Conservation (phyloP, 1,140 invertebrate genomes). For the Apolygus lucorum region DNA sequence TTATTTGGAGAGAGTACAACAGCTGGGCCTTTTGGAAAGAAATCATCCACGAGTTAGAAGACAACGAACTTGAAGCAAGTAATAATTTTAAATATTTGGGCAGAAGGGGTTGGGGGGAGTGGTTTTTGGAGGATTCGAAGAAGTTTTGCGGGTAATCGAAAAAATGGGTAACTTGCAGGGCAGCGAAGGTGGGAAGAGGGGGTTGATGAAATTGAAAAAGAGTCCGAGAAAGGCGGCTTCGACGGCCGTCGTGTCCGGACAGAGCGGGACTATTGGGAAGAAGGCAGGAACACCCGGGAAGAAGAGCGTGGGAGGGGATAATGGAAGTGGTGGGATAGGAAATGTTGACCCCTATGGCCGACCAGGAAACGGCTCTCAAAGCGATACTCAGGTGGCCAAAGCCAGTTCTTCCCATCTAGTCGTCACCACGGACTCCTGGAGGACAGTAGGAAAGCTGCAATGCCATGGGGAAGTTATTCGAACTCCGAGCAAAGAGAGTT, state of each 20-base stretch:
- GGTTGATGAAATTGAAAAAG: constrained; percentile 3
- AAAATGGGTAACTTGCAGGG: constrained; percentile 9
- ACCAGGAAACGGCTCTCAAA: not conserved
- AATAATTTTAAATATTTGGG: constrained; percentile 3
- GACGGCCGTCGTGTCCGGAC: not conserved
- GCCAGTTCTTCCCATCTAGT: constrained; percentile 18
- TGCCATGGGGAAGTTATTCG: not conserved
- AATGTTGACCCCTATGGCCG: not conserved
- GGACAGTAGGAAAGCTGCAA: constrained; percentile 12
- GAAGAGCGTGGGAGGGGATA: not conserved
- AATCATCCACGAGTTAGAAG: not conserved
- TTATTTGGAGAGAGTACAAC: constrained; percentile 19
- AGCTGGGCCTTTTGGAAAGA: constrained; percentile 18
- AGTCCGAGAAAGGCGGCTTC: not conserved
- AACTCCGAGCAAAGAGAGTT: constrained; percentile 26
- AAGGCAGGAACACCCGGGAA: constrained; percentile 10
- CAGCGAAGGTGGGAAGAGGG: not conserved
- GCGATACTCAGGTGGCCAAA: not conserved
- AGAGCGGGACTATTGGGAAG: constrained; percentile 1
- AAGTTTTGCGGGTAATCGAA: not conserved
- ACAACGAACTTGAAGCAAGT: constrained; percentile 8
- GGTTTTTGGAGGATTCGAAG: too few species aligned
- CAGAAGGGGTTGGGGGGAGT: not conserved
- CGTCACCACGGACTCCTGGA: constrained; percentile 25
- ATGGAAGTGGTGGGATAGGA: not conserved